phyloP scores from a whole-genome alignment of 2,113 vertebrate species.

The Gallinago undulata region DNA sequence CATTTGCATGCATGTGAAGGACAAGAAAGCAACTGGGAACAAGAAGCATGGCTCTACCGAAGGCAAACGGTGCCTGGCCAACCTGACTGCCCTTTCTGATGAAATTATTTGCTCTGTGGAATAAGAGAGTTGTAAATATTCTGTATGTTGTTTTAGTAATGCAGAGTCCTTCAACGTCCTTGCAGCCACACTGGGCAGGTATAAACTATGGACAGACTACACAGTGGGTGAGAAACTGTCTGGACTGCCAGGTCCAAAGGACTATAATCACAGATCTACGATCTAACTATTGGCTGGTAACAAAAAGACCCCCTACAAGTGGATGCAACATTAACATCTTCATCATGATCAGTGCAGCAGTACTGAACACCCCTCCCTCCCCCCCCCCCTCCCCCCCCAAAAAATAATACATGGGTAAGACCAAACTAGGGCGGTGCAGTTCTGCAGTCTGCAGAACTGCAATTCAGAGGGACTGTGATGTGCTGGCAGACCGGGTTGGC shows the following conservation, averaged over 20 bases:
- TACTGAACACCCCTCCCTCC: not conserved
- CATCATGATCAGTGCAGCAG: not conserved
- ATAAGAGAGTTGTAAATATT: not conserved
- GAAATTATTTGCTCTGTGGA: not conserved
- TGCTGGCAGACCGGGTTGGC: not conserved
- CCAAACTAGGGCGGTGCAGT: not conserved
- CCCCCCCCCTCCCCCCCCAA: not conserved
- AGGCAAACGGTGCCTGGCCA: not conserved
- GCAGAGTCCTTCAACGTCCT: not conserved
- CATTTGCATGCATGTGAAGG: rapidly evolving
- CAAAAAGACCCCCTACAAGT: not conserved
- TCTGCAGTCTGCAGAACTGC: not conserved
- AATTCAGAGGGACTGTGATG: not conserved
- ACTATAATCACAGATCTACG: not conserved
- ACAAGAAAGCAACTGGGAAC: not conserved
- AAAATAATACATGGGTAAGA: not conserved
- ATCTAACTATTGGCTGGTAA: not conserved
- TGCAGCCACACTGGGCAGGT: not conserved
- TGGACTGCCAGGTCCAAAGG: not conserved
- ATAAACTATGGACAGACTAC: not conserved
- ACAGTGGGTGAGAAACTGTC: not conserved
- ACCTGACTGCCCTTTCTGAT: not conserved
- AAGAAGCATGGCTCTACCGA: not conserved
- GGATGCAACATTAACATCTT: not conserved
- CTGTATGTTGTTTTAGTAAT: not conserved